These are phyloP conservation scores for Falco biarmicus DNA, from an alignment of 2,797 vertebrate species.

Conservation along the genomic window DNA sequence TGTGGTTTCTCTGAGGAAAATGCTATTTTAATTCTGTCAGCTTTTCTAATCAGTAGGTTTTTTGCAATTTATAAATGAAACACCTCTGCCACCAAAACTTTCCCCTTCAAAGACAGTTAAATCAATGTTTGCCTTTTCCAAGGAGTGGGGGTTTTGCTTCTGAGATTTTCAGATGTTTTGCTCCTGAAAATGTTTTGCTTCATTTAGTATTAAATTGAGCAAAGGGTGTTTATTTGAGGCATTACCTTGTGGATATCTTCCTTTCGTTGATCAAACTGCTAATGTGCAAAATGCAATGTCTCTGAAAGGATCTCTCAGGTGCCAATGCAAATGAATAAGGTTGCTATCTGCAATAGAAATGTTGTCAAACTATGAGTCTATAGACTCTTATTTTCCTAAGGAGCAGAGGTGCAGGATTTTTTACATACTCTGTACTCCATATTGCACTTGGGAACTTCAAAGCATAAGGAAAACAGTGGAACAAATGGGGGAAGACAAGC, in stretches of 20 bases:
- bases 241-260: neutral
- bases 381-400: neutral
- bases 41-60: neutral
- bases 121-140: neutral
- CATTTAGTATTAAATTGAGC: neutral
- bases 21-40: neutral
- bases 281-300: neutral
- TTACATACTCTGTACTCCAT: neutral
- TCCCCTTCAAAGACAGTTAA: neutral
- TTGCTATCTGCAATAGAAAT: neutral
- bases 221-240: neutral
- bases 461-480: neutral
- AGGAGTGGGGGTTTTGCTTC: neutral
- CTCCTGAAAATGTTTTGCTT: neutral
- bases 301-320: neutral
- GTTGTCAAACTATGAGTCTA: neutral
- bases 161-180: neutral
- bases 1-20: neutral
- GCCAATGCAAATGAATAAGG: neutral
- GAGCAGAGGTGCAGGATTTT: neutral
- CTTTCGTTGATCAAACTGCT: neutral
- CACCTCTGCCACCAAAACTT: neutral
- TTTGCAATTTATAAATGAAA: neutral
- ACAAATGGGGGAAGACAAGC: neutral
- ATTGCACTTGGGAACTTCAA: neutral